Evolutionary conservation across 2,113 vertebrate genomes (phyloP).

Genomic region (Scopus umbretta): DNA sequence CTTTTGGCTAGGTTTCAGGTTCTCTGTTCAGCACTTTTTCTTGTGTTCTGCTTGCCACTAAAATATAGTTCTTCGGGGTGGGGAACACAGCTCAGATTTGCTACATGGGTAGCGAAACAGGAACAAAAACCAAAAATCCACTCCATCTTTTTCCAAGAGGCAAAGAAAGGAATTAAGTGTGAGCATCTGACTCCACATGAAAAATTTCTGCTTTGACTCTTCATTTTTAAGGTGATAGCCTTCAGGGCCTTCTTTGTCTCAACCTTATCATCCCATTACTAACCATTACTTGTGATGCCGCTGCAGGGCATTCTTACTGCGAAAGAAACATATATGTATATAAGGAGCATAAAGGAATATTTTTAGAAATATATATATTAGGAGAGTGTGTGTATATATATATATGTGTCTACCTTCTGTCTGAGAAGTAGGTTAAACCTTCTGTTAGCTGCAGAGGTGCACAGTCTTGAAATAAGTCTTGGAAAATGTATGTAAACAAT

Average conservation of each 20-base stretch:
- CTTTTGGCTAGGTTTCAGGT: not conserved
- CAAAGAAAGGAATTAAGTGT: not conserved
- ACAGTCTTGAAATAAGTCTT: not conserved
- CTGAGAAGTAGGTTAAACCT: not conserved
- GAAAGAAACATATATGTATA: not conserved
- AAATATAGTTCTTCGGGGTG: not conserved
- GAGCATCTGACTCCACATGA: not conserved
- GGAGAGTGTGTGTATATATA: not conserved
- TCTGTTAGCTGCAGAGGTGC: not conserved
- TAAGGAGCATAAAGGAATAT: not conserved
- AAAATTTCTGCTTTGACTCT: not conserved
- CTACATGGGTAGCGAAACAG: not conserved
- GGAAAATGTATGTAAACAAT: not conserved
- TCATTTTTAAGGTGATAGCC: not conserved
- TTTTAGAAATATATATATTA: not conserved
- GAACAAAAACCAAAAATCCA: not conserved
- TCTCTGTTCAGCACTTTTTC: not conserved
- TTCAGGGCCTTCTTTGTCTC: not conserved
- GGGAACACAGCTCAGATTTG: not conserved
- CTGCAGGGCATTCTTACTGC: not conserved
- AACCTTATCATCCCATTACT: not conserved
- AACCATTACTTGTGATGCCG: too few species aligned
- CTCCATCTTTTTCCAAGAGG: not conserved
- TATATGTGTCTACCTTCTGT: not conserved
- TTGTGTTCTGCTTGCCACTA: not conserved